A percentile compares a stretch with the other conserved stretches of the same genome.
Evolutionary conservation across 2,113 vertebrate genomes (phyloP).

Genomic region (Eubucco bourcierii): DNA sequence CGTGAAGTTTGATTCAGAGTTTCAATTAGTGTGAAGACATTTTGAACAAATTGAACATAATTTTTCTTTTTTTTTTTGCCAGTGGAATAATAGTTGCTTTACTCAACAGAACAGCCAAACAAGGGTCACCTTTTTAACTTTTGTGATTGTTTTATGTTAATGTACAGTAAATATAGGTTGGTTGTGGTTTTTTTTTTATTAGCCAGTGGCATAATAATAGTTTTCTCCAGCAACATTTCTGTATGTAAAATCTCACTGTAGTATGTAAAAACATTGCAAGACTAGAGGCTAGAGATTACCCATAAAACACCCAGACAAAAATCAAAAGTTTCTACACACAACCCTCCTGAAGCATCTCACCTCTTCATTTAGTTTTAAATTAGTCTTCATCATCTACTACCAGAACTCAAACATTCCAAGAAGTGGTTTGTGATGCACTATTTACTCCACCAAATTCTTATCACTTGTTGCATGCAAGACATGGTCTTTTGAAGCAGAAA

Average conservation of each 20-base stretch:
- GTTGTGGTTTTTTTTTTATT: background rate
- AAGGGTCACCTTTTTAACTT: background rate
- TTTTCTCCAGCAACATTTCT: background rate
- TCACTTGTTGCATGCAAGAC: background rate
- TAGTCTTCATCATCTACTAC: background rate
- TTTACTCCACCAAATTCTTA: constrained; percentile 22
- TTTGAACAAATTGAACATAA: background rate
- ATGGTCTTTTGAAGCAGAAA: background rate
- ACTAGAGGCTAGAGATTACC: background rate
- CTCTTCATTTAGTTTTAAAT: background rate
- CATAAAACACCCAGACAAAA: background rate
- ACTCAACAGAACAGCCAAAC: background rate
- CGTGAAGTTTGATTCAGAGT: background rate
- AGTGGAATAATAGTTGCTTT: background rate
- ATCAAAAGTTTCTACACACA: background rate
- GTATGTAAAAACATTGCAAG: background rate
- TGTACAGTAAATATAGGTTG: background rate
- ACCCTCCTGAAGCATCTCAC: background rate
- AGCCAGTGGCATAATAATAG: background rate
- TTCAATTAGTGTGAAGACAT: background rate
- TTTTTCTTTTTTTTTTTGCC: background rate
- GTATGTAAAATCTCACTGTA: background rate
- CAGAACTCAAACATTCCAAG: background rate
- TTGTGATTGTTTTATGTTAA: background rate
- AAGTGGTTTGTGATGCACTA: background rate